Percentiles rank a stretch among this genome's conserved stretches.
Conservation (phyloP, 2,888 invertebrate genomes). For the Andrena camellia region DNA sequence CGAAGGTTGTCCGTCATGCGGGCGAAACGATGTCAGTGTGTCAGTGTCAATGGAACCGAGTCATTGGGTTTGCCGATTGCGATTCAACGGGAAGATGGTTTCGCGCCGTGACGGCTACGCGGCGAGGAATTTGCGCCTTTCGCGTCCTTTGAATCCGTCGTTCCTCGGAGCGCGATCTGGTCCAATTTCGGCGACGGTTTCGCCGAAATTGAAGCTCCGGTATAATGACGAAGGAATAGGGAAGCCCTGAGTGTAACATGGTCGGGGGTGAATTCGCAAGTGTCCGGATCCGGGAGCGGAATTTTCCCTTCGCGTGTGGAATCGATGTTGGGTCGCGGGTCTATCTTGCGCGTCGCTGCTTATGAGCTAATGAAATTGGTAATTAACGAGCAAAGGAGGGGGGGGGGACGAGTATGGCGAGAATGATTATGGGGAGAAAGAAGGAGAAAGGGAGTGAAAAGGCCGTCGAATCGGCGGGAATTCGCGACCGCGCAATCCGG, state of each 20-base stretch:
- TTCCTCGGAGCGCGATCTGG: neutral
- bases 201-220: neutral
- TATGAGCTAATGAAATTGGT: conserved; percentile 16
- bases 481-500: conserved; percentile 71
- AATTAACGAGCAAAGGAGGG: conserved; percentile 20
- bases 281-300: conserved; percentile 3
- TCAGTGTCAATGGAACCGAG: conserved; percentile 80
- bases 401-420: conserved; percentile 22
- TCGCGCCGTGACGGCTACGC: conserved; percentile 39
- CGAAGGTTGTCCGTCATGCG: conserved; percentile 66
- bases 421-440: conserved; percentile 31
- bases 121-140: conserved; percentile 23
- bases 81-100: conserved; percentile 69
- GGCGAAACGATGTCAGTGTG: conserved; percentile 81
- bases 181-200: neutral
- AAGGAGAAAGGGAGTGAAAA: conserved; percentile 38
- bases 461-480: conserved; percentile 74
- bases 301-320: conserved; percentile 3
- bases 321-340: conserved; percentile 13
- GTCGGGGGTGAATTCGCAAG: neutral
- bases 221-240: neutral
- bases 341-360: neutral
- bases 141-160: neutral
- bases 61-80: conserved; percentile 68
- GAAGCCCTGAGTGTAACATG: too few species aligned